Base-by-base conservation (phyloP, 2,797 vertebrate species). In the Margarornis squamiger region DNA sequence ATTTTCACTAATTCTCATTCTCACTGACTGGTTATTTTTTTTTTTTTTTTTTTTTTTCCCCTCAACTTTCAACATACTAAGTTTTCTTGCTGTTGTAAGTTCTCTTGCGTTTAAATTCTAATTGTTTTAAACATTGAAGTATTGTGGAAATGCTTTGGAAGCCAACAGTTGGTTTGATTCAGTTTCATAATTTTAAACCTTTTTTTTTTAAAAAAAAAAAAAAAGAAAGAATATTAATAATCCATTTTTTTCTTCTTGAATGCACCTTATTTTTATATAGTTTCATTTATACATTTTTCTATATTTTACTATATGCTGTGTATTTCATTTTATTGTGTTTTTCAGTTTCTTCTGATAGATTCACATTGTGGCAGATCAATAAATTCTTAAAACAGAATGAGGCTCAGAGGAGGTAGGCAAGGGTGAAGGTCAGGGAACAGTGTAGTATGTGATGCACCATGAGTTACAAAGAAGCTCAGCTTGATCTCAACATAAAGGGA, bases 211-310 rank as follows among this genome's bases (percentile, higher is more conserved):
- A 38, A 41, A 39, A 4, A 9, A 55, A 38, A 38, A 46, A 36
- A 5, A 68, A 49, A 38, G 3, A 54, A 46, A 2, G 2, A 52
- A 52, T 38, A 14, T 39, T 61, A 78, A 12, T 26, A 38, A 52
- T 15, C 2, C 2, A 23, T 32, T 67, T 51, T 57, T 9, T 0
- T 23, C 10, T 70, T 76, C 59, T 54, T 62, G 1, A 55, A 68
- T 32, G 1, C 2, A 14, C 2, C 54, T 62, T 36, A 8, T 55
- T 61, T 86, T 70, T 20, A 39, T 14, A 39, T 0, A 5, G 48
- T 84, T 27, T 30, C 19, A 7, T 21, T 14, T 23, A 36, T 16
- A 34, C 0, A 4, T 62, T 86, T 27, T 1, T 51, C 32, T 72
- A 2, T 48, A 9, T 68, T 87, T 71, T n/a, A 51, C 14, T 54